Evolutionary conservation across 2,888 invertebrate genomes (phyloP), one percentile per base, ranked within the genome.

Genomic region (Diabrotica balteata): DNA sequence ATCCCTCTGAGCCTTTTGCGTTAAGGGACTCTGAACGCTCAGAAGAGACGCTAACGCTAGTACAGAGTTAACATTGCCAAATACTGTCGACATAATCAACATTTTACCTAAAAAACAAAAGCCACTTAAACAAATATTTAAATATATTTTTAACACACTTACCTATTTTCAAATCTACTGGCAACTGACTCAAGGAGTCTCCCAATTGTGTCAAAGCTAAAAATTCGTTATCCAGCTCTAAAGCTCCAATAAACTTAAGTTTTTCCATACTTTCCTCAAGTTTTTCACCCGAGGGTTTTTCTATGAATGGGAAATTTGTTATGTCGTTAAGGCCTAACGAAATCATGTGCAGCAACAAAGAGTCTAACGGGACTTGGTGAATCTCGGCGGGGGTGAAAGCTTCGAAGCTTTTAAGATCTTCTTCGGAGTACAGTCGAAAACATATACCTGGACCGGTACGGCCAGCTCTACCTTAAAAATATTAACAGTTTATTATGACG

Each of bases 401-500:
- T 69, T 93, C 92, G 83, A 97, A 90, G 2, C 88, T 88, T 1
- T 87, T 84, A 80, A 91, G 95, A 76, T 96, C 94, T 72, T 92
- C 88, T 79, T 95, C 94, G 0, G 93, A 90, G 84, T 94, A 96
- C 69, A 96, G 86, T 9, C 98, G 90, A 83, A 91, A 99, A 81
- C 98, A 98, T 4, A 95, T 92, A 4, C 98, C 98, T 0, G 98
- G 98, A 4, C 98, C 92, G 32, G 94, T 97, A 80, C 98, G 88
- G 1, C 98, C 98, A 59, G 97, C 96, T 78, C 98, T 88, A 8
- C 98, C 98, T 73, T 47, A 6, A 67, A 60, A 66, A 22, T 42
- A 43, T 58, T 2, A 17, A 5, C 32, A 32, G 32, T 32, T 32
- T 32, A 32, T 32, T 32, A 32, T 0, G 32, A 32, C 4, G 32